Base-by-base conservation (phyloP, 2,888 invertebrate genomes). In the Luperina testacea region DNA sequence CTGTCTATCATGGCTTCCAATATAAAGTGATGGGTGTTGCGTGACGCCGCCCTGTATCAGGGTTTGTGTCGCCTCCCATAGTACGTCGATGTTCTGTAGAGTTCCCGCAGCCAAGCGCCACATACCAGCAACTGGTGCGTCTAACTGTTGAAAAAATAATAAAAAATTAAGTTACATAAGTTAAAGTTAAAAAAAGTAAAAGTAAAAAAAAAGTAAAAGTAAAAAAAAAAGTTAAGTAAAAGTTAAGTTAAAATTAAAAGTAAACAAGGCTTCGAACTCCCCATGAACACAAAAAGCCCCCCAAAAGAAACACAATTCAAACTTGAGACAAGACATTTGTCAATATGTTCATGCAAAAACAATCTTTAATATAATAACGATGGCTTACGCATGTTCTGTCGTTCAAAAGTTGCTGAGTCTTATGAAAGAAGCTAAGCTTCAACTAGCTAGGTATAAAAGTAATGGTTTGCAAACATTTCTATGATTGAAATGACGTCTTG, bases 1-100 rank as follows among this genome's bases (percentile, higher is more conserved):
- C 96, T 99, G 99, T 90, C 97, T 97, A 45, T 98, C 97, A 92
- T 98, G 98, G 96, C 98, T 98, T 75, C 99, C 99, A 73, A 99
- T 96, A 93, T 99, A 99, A n/a, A 99, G 96, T 0, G 98, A 97
- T 0, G 98, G 98, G 45, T 96, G 96, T 15, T 95, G 91, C 0
- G 92, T 86, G 15, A 90, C 69, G 8, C 90, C 91, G 7, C 91
- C 88, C 6, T 93, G 91, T 57, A 91, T 87, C 4, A 95, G 84
- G 0, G 94, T 92, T 68, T 94, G 93, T 17, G 94, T 93, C 45
- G 97, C 97, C 13, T 97, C 97, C 92, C 97, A 97, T 87, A 99
- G 98, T 80, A 99, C 97, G 95, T 99, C 98, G 48, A 99, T 97
- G 83, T 97, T 95, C 87, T 97, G 96, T 67, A 99, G 92, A 68